phyloP scores from a whole-genome alignment of 2,113 vertebrate species.

The Chloropsis cyanopogon region DNA sequence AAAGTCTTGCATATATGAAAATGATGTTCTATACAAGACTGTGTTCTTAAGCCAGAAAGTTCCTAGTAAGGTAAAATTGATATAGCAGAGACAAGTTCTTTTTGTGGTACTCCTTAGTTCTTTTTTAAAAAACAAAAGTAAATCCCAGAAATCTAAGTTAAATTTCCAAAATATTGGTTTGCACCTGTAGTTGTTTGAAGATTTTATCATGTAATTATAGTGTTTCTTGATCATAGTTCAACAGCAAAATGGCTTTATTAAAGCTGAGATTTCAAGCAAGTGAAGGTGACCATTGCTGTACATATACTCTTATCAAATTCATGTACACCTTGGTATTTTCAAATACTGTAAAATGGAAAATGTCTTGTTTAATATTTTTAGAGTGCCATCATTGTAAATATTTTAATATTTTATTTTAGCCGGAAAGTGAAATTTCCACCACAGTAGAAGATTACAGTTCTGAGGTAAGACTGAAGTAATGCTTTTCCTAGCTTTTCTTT shows the following conservation, averaged over 20 bases:
- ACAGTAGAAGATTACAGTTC: constrained; percentile 94
- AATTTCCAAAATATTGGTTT: neutral
- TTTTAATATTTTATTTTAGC: constrained; percentile 78
- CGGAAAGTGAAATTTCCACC: constrained; percentile 89
- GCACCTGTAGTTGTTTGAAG: neutral
- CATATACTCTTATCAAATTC: neutral
- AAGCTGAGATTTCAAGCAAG: neutral
- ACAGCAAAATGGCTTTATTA: neutral
- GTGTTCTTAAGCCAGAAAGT: neutral
- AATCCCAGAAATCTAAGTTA: neutral
- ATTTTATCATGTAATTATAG: neutral
- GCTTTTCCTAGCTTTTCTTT: neutral
- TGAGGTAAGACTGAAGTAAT: constrained; percentile 81
- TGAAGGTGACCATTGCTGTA: neutral
- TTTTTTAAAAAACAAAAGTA: neutral
- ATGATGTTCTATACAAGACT: neutral
- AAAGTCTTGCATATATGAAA: neutral
- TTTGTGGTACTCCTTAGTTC: neutral
- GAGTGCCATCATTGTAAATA: constrained; percentile 20
- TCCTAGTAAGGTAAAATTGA: neutral
- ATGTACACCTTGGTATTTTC: neutral
- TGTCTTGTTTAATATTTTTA: neutral
- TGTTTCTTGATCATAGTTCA: neutral
- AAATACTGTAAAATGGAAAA: neutral
- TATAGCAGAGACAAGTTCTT: neutral